Evolutionary conservation across 2,113 vertebrate species (phyloP).

Genomic region (Salvator merianae): DNA sequence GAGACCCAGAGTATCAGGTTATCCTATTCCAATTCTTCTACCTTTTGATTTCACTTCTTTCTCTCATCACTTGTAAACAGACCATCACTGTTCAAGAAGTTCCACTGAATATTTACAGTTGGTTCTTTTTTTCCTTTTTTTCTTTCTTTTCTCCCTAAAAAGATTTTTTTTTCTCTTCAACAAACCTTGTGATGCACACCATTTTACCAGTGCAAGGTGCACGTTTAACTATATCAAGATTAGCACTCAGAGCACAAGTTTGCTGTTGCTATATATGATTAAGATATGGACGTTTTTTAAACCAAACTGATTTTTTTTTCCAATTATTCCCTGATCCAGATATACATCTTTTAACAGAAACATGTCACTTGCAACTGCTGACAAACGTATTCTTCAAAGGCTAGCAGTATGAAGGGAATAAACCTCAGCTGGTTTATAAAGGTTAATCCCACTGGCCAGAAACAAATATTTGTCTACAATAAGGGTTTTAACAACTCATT

Average conservation of each 20-base stretch:
- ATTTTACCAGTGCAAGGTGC: not conserved
- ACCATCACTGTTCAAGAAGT: no score
- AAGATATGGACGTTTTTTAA: not conserved
- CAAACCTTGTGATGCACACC: not conserved
- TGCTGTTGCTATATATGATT: not conserved
- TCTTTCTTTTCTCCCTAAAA: no score
- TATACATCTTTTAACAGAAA: not conserved
- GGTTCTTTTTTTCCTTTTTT: no score
- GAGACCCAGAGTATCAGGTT: no score
- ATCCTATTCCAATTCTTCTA: no score
- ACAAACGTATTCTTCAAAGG: conserved; percentile 36
- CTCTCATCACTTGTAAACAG: no score
- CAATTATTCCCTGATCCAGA: conserved; percentile 1
- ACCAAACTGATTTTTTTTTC: not conserved
- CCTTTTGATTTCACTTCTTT: no score
- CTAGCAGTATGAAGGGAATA: conserved; percentile 39
- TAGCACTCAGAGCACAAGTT: not conserved
- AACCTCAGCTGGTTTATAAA: conserved; percentile 43
- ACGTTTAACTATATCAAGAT: not conserved
- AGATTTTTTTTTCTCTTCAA: not conserved
- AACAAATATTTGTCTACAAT: conserved; percentile 50
- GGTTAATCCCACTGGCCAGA: conserved; percentile 27
- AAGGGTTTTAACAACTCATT: conserved; percentile 59
- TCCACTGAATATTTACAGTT: no score
- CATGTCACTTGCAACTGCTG: conserved; percentile 12